Base-by-base conservation (phyloP, 2,113 vertebrate genomes). In the Neodon shergylaensis region DNA sequence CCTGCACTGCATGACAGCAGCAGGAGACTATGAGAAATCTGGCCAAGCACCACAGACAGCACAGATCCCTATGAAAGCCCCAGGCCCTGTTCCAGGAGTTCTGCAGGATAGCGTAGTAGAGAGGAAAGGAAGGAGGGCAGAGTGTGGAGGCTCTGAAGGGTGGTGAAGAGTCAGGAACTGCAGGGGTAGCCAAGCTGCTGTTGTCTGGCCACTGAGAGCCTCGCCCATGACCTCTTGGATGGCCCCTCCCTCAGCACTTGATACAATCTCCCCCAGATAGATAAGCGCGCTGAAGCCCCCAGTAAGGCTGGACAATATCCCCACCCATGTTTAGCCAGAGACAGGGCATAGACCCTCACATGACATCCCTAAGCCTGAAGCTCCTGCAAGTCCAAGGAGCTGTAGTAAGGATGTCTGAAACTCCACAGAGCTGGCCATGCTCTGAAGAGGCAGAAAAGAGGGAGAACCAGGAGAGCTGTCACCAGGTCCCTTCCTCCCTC, bases 311-410 rank as follows among this genome's bases (percentile, higher is more conserved):
- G 44, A 36, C 44, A n/a, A 0, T 31, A n/a, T 36, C 61, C 78
- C 79, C 28, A 0, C 0, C 5, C 33, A 39, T 22, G 21, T 21
- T 21, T 10, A 16, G 19, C 86, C 26, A 3, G 12, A 39, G 19
- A 17, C 33, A 66, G 42, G 26, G 22, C 24, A 4, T 28, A 11
- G 31, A 39, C 17, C 4, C 24, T 1, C 1, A 5, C 1, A 0
- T 17, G 5, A 21, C 61, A 36, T 54, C 33, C 16, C 28, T 88
- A 12, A 26, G 10, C 44, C 42, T 44, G 65, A 1, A 14, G 74
- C 63, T 78, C n/a, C 76, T 28, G 24, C 14, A 31, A 47, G 52
- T 21, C 10, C 1, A 58, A 21, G 36, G 47, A 5, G 36, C 21
- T 33, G 1, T 4, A 13, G 26, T 4, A 24, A 49, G 81, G 24